Percentiles rank a stretch among this genome's conserved stretches.
Conservation (phyloP, 2,888 invertebrate genomes). For the Microplitis deprimator region DNA sequence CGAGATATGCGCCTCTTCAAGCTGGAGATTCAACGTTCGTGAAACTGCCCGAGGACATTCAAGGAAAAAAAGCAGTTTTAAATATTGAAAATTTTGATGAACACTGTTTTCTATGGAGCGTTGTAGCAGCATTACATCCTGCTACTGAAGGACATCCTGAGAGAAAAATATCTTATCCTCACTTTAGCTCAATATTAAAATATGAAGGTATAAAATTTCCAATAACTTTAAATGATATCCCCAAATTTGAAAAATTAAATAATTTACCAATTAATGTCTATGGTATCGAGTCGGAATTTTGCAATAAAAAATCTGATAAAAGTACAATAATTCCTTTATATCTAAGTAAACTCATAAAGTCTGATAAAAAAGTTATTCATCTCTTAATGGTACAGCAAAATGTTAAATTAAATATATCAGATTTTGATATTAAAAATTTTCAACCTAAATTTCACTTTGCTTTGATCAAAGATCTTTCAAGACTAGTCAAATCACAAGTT, state of each 20-base stretch:
- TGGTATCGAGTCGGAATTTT: background rate
- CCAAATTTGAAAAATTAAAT: constrained; percentile 10
- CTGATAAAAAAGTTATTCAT: too few relatives aligned
- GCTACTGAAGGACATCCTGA: background rate
- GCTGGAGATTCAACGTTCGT: too few relatives aligned
- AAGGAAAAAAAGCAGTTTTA: too few relatives aligned
- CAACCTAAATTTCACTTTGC: background rate
- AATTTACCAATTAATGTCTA: constrained; percentile 17
- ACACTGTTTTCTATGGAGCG: constrained; percentile 50
- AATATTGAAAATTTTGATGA: constrained; percentile 29
- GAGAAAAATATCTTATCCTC: too few relatives aligned
- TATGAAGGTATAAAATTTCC: background rate
- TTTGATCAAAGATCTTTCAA: background rate
- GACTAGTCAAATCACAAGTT: background rate
- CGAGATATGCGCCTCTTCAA: constrained; percentile 39
- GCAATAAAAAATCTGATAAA: too few relatives aligned
- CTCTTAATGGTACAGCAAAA: too few relatives aligned
- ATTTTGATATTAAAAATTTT: too few relatives aligned
- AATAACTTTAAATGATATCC: background rate
- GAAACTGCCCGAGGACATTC: too few relatives aligned
- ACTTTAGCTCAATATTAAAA: background rate
- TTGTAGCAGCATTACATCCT: constrained; percentile 44
- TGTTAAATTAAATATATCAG: too few relatives aligned
- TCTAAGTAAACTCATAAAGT: background rate
- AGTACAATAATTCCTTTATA: too few relatives aligned